Percentiles rank a stretch among this genome's conserved stretches.
Evolutionary conservation across 2,888 invertebrate species (phyloP).

Genomic region (Drosophila lutescens): DNA sequence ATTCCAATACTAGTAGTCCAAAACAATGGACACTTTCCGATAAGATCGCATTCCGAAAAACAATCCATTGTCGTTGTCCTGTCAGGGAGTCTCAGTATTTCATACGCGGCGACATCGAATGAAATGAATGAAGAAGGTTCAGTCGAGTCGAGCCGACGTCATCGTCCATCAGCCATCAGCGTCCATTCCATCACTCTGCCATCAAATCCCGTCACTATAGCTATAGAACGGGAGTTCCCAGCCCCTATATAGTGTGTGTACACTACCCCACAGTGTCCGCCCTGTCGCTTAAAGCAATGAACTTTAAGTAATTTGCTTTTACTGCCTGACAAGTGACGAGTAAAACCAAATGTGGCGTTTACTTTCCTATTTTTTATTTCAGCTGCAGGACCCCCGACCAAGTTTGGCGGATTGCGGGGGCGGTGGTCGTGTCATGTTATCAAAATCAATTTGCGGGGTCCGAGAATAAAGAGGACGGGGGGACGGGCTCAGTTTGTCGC

Average conservation of each 20-base stretch:
- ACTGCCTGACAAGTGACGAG: conserved; percentile 73
- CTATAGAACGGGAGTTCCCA: background rate
- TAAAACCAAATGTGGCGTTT: conserved; percentile 60
- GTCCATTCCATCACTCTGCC: conserved; percentile 34
- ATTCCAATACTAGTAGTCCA: conserved; percentile 2
- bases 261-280: conserved; percentile 11
- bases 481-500: conserved; percentile 46
- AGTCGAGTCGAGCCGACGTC: conserved; percentile 41
- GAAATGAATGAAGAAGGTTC: conserved; percentile 57
- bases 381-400: conserved; percentile 15
- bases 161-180: conserved; percentile 69
- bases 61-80: conserved; percentile 23
- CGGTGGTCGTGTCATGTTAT: conserved; percentile 45
- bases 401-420: background rate
- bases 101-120: conserved; percentile 34
- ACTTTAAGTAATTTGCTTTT: conserved; percentile 79
- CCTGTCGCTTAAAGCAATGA: conserved; percentile 75
- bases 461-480: conserved; percentile 8
- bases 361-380: conserved; percentile 35
- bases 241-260: background rate
- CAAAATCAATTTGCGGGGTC: conserved; percentile 68
- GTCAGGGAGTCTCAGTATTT: conserved; percentile 16
- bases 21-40: conserved; percentile 17
- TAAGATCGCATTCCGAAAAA: conserved; percentile 20
- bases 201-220: conserved; percentile 23